Conservation (phyloP, 1,140 invertebrate genomes). For the Panagrolaimus sp. region DNA sequence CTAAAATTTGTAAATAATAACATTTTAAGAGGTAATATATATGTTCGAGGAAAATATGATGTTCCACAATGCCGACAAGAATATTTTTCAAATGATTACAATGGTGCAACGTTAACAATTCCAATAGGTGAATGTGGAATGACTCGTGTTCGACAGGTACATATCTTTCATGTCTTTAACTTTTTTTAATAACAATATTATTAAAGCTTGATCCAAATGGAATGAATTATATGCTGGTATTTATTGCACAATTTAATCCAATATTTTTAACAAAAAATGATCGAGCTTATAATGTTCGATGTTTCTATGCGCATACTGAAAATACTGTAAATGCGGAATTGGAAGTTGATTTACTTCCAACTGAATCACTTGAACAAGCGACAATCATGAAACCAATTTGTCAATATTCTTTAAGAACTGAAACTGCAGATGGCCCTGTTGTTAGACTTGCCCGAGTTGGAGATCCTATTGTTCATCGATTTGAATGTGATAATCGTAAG, state of each 20-base stretch:
- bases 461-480: slow-evolving; percentile 36
- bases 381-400: slow-evolving; percentile 28
- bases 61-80: slow-evolving; percentile 6
- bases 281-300: slow-evolving; percentile 34
- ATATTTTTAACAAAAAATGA: slow-evolving; percentile 33
- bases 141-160: slow-evolving; percentile 12
- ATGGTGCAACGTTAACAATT: not conserved
- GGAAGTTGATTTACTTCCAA: slow-evolving; percentile 24
- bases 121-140: slow-evolving; percentile 5
- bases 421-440: slow-evolving; percentile 32
- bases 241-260: slow-evolving; percentile 35
- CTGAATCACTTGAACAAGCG: slow-evolving; percentile 30
- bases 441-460: slow-evolving; percentile 29
- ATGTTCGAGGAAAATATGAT: not conserved
- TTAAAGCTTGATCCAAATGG: slow-evolving; percentile 23
- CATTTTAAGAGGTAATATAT: not conserved
- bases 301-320: slow-evolving; percentile 32
- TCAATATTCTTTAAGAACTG: slow-evolving; percentile 29
- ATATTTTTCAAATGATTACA: slow-evolving; percentile 6
- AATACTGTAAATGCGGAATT: slow-evolving; percentile 23
- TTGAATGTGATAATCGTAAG: slow-evolving; percentile 43
- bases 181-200: not conserved
- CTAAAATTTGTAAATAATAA: not conserved
- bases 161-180: not conserved
- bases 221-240: slow-evolving; percentile 35